Evolutionary conservation across 2,888 invertebrate genomes (phyloP).

Genomic region (Choreutis nemorana): DNA sequence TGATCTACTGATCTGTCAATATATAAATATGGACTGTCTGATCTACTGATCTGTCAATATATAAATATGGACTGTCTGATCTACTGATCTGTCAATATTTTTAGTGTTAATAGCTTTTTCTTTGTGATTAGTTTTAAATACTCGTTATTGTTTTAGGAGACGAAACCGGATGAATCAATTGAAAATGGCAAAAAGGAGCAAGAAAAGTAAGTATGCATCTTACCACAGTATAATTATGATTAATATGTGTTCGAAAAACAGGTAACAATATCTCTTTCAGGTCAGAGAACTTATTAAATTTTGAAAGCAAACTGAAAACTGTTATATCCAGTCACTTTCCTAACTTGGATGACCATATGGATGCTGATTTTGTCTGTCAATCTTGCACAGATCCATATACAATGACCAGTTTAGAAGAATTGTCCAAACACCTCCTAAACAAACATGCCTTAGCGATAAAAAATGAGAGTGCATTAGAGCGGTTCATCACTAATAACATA

Average conservation of each 20-base stretch:
- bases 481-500: slow-evolving; percentile 31
- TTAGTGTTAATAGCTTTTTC: too few relatives aligned
- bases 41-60: too few relatives aligned
- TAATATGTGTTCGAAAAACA: too few relatives aligned
- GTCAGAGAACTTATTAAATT: slow-evolving; percentile 13
- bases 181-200: slow-evolving; percentile 7
- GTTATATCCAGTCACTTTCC: slow-evolving; percentile 23
- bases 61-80: too few relatives aligned
- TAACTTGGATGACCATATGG: slow-evolving; percentile 19
- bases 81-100: too few relatives aligned
- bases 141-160: slow-evolving; percentile 13
- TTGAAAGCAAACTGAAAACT: slow-evolving; percentile 19
- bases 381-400: slow-evolving; percentile 21
- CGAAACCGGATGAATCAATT: slow-evolving; percentile 7
- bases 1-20: too few relatives aligned
- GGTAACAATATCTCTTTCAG: too few relatives aligned
- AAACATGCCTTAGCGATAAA: slow-evolving; percentile 17
- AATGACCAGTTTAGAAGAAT: slow-evolving; percentile 14
- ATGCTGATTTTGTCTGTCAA: slow-evolving; percentile 34
- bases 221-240: too few relatives aligned
- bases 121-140: too few relatives aligned
- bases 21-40: too few relatives aligned
- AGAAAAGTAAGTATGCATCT: slow-evolving; percentile 16
- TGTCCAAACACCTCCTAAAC: slow-evolving; percentile 25
- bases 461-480: slow-evolving; percentile 13